Evolutionary conservation across 2,888 invertebrate species (phyloP).

Genomic region (Pardosa pseudoannulata): DNA sequence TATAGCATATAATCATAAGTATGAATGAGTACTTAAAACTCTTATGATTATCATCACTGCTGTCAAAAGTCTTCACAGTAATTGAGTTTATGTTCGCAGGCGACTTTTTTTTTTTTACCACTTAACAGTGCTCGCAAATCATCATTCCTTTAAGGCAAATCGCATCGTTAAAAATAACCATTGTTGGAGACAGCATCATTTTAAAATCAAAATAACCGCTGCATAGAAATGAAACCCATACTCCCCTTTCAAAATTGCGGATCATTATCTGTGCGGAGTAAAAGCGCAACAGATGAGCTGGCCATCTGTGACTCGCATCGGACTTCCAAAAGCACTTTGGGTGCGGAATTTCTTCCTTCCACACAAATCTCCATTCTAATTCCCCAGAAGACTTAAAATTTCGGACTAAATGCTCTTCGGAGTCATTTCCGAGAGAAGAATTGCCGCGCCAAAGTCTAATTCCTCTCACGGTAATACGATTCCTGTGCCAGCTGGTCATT

Average conservation of each 20-base stretch:
- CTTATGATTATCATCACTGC: no score
- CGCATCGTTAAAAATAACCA: no score
- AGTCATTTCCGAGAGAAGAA: constrained; percentile 33
- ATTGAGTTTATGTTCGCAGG: no score
- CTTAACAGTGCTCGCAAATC: no score
- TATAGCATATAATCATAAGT: no score
- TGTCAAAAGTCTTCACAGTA: no score
- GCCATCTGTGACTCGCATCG: not conserved
- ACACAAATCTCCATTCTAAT: constrained; percentile 33
- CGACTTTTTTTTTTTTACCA: no score
- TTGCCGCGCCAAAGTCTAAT: constrained; percentile 10
- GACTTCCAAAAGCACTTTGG: not conserved
- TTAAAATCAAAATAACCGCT: not conserved
- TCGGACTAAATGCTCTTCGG: constrained; percentile 38
- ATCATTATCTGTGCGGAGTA: not conserved
- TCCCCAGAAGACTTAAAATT: constrained; percentile 33
- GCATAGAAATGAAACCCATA: not conserved
- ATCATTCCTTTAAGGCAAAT: no score
- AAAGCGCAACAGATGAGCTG: constrained; percentile 2
- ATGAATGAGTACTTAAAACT: no score
- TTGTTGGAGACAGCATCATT: not conserved
- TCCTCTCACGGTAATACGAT: constrained; percentile 23
- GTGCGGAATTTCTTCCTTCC: constrained; percentile 2
- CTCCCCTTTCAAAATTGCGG: not conserved
- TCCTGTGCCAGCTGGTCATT: constrained; percentile 44